Evolutionary conservation across 2,797 vertebrate genomes (phyloP), one percentile per base, ranked within the genome.

Genomic region (Myotis planiceps): DNA sequence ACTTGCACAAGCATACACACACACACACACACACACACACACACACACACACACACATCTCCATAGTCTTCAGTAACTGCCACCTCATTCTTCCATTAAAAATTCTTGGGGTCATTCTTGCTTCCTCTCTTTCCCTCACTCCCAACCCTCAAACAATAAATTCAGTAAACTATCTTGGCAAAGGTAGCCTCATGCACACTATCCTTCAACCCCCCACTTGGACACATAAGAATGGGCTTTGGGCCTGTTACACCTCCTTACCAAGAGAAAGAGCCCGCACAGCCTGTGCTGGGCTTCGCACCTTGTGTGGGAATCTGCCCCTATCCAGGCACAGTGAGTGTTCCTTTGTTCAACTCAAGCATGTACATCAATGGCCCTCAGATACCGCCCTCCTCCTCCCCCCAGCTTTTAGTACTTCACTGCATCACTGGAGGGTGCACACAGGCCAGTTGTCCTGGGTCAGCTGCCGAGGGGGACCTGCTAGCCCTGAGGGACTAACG

Each of bases 91-190:
- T 34, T 42, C 32, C 7, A 21, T n/a, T 15, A 32, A n/a, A 76
- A 93, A 94, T 21, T 39, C 19, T 39, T 69, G 27, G 34, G 60
- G n/a, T 76, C 39, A 39, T 69, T 83, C 71, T 69, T 68, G 6
- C 27, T 45, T 51, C 45, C 32, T 51, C 66, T 60, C 8, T 34
- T 27, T 45, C 53, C 27, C 21, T 39, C 60, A 29, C 12, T 75
- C 79, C 37, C 60, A 83, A 39, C 0, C 12, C 71, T 55, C 60
- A 78, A 51, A 42, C 51, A 42, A 60, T 72, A 60, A 89, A 60
- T 60, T 18, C 39, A 42, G 13, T 45, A 83, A 42, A 49, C 8
- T 79, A 6, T 25, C 4, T 21, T 55, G 5, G 29, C 45, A 93
- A 65, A 74, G 55, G 15, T 2, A 39, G 42, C 16, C 23, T 72